Conservation (phyloP, 2,113 vertebrate genomes). For the Oryzias celebensis region DNA sequence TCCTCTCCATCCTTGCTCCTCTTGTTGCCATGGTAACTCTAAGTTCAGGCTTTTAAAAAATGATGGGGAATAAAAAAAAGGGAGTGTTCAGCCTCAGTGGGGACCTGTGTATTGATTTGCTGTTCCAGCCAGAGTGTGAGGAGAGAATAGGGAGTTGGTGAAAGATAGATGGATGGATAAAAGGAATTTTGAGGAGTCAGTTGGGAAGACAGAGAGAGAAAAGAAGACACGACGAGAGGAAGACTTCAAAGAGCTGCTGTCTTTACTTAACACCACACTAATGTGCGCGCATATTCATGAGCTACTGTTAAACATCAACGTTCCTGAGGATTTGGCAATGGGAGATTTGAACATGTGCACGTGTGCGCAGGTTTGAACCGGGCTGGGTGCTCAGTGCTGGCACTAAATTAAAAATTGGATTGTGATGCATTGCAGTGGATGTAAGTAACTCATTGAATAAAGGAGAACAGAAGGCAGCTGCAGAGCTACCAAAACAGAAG, state of each 20-base stretch:
- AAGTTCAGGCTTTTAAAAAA: slow-evolving; percentile 71
- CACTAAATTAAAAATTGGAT: slow-evolving; percentile 75
- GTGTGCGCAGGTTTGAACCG: slow-evolving; percentile 47
- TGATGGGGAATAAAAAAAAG: slow-evolving; percentile 54
- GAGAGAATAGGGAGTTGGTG: slow-evolving; percentile 6
- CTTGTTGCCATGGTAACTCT: slow-evolving; percentile 76
- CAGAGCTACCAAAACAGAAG: slow-evolving; percentile 31
- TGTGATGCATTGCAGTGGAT: slow-evolving; percentile 78
- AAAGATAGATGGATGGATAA: slow-evolving; percentile 38
- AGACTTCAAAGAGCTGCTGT: slow-evolving; percentile 69
- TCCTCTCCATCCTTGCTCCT: slow-evolving; percentile 59
- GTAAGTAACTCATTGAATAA: slow-evolving; percentile 58
- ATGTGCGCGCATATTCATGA: slow-evolving; percentile 73
- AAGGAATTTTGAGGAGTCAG: slow-evolving; percentile 26
- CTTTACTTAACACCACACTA: slow-evolving; percentile 62
- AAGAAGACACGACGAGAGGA: slow-evolving; percentile 35
- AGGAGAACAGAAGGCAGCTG: slow-evolving; percentile 31
- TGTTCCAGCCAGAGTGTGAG: slow-evolving; percentile 36
- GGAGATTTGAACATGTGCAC: slow-evolving; percentile 25
- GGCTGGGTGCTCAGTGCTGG: slow-evolving; percentile 51
- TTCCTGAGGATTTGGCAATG: slow-evolving; percentile 36
- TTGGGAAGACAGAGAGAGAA: slow-evolving; percentile 24
- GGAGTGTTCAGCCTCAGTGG: slow-evolving; percentile 49
- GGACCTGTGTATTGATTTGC: slow-evolving; percentile 60
- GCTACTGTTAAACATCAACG: slow-evolving; percentile 53